Evolutionary conservation across 2,888 invertebrate species (phyloP).

Genomic region (Scaptodrosophila latifasciaeformis): DNA sequence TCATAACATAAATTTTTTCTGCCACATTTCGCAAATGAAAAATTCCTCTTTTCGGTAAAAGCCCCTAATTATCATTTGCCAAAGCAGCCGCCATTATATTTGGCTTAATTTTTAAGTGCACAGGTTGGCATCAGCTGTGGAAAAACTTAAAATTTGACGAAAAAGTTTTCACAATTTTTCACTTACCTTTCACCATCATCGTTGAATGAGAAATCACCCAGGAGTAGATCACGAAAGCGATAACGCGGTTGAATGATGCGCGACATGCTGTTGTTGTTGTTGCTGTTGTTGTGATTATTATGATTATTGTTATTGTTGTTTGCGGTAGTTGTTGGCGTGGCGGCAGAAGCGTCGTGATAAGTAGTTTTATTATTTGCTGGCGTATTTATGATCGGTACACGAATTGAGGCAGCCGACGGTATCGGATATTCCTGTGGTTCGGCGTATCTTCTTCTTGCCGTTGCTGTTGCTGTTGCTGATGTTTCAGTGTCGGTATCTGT

Average conservation of each 20-base stretch:
- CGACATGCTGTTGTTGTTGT: constrained; percentile 48
- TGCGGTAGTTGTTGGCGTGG: constrained; percentile 25
- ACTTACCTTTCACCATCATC: constrained; percentile 87
- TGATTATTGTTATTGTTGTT: constrained; percentile 26
- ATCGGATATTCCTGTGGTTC: not conserved
- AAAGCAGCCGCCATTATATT: constrained; percentile 6
- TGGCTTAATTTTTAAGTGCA: constrained; percentile 25
- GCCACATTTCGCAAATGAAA: too few relatives aligned
- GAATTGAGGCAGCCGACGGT: constrained; percentile 5
- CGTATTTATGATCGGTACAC: constrained; percentile 22
- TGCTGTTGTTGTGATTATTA: constrained; percentile 30
- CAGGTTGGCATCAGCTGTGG: not conserved
- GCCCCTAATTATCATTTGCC: too few relatives aligned
- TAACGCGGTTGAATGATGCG: constrained; percentile 80
- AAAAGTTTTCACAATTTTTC: too few relatives aligned
- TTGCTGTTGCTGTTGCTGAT: constrained; percentile 11
- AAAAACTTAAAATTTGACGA: not conserved
- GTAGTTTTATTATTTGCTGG: constrained; percentile 29
- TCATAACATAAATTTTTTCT: too few relatives aligned
- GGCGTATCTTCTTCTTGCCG: constrained; percentile 6
- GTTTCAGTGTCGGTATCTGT: constrained; percentile 25
- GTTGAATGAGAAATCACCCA: constrained; percentile 85
- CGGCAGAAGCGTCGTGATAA: too few relatives aligned
- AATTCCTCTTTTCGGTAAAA: too few relatives aligned
- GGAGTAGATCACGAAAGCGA: constrained; percentile 84